Evolutionary conservation across 1,140 invertebrate genomes (phyloP).

Genomic region (Carcinoscorpius rotundicauda): DNA sequence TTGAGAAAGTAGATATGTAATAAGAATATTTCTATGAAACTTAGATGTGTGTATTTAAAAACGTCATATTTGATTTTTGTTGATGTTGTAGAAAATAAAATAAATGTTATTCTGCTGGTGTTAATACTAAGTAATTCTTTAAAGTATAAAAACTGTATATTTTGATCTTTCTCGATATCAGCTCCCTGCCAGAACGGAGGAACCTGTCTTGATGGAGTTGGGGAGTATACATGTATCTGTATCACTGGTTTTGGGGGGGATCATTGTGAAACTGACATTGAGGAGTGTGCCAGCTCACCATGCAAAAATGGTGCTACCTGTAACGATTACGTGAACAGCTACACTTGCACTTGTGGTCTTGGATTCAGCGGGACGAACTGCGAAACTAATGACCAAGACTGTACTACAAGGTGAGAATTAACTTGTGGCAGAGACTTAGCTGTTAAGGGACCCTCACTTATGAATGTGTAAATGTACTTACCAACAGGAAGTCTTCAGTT

Average conservation of each 20-base stretch:
- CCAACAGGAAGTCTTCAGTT: too few relatives aligned
- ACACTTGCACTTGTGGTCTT: slow-evolving; percentile 54
- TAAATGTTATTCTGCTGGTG: too few relatives aligned
- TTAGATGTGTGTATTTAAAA: too few relatives aligned
- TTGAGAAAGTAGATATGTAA: too few relatives aligned
- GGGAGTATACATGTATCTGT: slow-evolving; percentile 26
- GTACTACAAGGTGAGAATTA: slow-evolving; percentile 50
- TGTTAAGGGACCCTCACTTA: too few relatives aligned
- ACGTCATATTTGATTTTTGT: too few relatives aligned
- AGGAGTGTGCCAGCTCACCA: slow-evolving; percentile 42
- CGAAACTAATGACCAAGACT: slow-evolving; percentile 83
- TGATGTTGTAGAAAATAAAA: too few relatives aligned
- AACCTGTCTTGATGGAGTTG: slow-evolving; percentile 24
- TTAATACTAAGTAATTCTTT: too few relatives aligned
- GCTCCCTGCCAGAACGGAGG: slow-evolving; percentile 63
- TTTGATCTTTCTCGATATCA: slow-evolving; percentile 27
- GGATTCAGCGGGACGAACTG: slow-evolving; percentile 58
- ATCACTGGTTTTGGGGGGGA: slow-evolving; percentile 53
- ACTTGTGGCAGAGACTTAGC: too few relatives aligned
- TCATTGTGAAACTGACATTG: slow-evolving; percentile 45
- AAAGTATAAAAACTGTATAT: too few relatives aligned
- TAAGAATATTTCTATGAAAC: too few relatives aligned
- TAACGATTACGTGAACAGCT: slow-evolving; percentile 43
- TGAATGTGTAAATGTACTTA: too few relatives aligned
- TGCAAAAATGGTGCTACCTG: slow-evolving; percentile 37